These are phyloP conservation scores for Urocyon cinereoargenteus DNA, from an alignment of 2,797 vertebrate genomes.

Conservation along the genomic window DNA sequence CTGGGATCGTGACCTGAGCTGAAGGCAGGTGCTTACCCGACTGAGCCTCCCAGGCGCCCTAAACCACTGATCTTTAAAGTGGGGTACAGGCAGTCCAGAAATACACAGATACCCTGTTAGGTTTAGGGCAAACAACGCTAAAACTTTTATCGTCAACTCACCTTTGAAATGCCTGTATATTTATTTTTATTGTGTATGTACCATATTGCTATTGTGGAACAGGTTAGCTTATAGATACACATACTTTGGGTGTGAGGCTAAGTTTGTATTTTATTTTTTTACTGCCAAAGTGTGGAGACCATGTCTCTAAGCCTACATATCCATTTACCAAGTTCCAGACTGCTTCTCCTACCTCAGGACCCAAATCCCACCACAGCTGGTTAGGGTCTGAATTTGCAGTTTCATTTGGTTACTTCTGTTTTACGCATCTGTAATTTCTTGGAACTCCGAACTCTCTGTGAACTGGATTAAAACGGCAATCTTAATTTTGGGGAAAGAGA, in stretches of 20 bases:
- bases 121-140: not conserved
- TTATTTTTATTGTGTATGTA: not conserved
- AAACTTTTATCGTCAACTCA: not conserved
- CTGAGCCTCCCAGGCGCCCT: not conserved
- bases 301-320: not conserved
- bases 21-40: not conserved
- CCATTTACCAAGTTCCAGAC: not conserved
- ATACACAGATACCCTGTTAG: not conserved
- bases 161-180: not conserved
- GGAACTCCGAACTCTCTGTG: not conserved
- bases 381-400: conserved; percentile 27
- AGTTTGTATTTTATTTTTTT: not conserved
- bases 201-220: not conserved
- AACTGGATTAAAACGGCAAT: not conserved
- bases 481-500: conserved; percentile 42
- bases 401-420: conserved; percentile 2
- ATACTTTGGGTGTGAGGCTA: not conserved
- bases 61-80: not conserved
- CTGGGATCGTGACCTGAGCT: too few relatives aligned
- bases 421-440: conserved; percentile 39
- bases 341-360: not conserved
- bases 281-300: not conserved
- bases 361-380: not conserved
- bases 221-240: not conserved
- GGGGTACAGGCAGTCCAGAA: not conserved